Base-by-base conservation (phyloP, 2,888 invertebrate species). In the Acrobasis suavella region DNA sequence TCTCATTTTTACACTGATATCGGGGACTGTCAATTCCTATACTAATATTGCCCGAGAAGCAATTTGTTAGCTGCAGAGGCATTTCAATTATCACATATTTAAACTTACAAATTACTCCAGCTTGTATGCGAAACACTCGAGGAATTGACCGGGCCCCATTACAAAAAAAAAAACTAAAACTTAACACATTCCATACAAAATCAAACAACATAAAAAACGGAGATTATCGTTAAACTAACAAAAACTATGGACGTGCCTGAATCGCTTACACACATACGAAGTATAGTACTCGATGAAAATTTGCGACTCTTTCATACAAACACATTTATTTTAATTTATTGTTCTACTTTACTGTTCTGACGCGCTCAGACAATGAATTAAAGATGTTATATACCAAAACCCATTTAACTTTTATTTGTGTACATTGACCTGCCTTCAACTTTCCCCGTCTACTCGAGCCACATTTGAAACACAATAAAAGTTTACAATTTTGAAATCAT, bases 71-170 rank as follows among this genome's bases (percentile, higher is more conserved):
- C 85, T 86, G 86, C 87, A 76, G 81, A 84, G 81, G 85, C 86
- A 68, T 62, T 77, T 77, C 81, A 80, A 80, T 79, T 87, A 87
- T 87, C 87, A 88, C 87, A 87, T 77, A 14, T 70, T 72, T 72
- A 69, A 69, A 73, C 70, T 73, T 72, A 72, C 66, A 71, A 65
- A 65, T 72, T 72, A 70, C 68, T 65, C 70, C 75, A 76, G 78
- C 80, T 67, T 70, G 65, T 69, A 68, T 69, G 72, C 65, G 66
- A 64, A 58, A 63, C 67, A 64, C 68, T 67, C 67, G 79, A 81
- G 89, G 89, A 91, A 90, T 90, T 89, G 91, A 90, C 84, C 74
- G 80, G 77, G 76, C 84, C 91, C 91, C 87, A 78, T 83, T 80
- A 83, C 85, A 84, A 77, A 76, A 75, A 79, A 75, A 75, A 73